A percentile compares a stretch with the other conserved stretches of the same genome.
phyloP scores from a whole-genome alignment of 2,113 vertebrate genomes.

The Phalacrocorax carbo region DNA sequence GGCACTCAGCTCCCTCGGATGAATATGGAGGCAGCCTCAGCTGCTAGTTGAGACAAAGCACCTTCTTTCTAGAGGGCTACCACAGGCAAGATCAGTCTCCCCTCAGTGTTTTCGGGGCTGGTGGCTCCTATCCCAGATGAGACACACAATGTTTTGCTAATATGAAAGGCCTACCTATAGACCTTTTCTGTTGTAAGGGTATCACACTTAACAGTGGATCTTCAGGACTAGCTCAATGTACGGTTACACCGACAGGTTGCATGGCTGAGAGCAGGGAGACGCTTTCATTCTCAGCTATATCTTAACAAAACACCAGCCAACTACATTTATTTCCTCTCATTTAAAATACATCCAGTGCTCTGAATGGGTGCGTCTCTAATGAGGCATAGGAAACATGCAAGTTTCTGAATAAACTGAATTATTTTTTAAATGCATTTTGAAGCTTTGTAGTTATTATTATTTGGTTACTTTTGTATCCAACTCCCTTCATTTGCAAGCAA shows the following conservation, averaged over 20 bases:
- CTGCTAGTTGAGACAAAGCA: not conserved
- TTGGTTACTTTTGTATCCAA: not conserved
- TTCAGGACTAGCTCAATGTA: not conserved
- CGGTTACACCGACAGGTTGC: fast-evolving
- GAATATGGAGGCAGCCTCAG: not conserved
- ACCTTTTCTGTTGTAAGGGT: not conserved
- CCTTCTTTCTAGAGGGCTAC: not conserved
- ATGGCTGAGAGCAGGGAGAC: not conserved
- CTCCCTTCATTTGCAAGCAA: not conserved
- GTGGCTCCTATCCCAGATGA: not conserved
- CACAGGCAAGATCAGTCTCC: not conserved
- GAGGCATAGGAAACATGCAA: not conserved
- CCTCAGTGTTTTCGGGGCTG: not conserved
- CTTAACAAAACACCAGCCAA: not conserved
- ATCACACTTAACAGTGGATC: not conserved
- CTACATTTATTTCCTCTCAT: not conserved
- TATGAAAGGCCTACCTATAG: not conserved
- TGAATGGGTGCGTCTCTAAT: not conserved
- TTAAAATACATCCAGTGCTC: not conserved
- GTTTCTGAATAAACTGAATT: not conserved
- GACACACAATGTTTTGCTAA: not conserved
- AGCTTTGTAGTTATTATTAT: not conserved
- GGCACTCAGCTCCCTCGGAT: not conserved
- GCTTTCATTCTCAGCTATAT: not conserved
- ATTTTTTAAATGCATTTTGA: not conserved